A percentile compares a stretch with the other conserved stretches of the same genome.
These are phyloP conservation scores for Rotaria sp. DNA, from an alignment of 2,888 invertebrate genomes.

Conservation along the genomic window DNA sequence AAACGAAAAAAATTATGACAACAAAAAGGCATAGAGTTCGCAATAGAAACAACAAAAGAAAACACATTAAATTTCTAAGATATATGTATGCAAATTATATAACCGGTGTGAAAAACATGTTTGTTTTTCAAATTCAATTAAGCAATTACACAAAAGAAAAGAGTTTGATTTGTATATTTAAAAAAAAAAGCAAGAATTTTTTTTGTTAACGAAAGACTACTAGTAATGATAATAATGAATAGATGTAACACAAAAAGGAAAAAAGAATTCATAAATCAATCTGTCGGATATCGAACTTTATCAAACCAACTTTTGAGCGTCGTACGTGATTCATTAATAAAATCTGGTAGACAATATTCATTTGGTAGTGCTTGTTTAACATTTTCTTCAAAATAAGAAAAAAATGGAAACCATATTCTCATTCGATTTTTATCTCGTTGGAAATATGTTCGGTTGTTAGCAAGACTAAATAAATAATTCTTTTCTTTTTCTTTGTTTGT, in stretches of 20 bases:
- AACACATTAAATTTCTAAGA: background rate
- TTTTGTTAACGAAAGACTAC: background rate
- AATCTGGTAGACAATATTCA: slow-evolving; percentile 59
- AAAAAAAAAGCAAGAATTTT: background rate
- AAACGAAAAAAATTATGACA: background rate
- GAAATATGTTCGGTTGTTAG: slow-evolving; percentile 76
- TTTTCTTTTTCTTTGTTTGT: no score
- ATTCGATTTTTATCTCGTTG: slow-evolving; percentile 73
- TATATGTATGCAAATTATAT: background rate
- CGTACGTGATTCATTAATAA: background rate
- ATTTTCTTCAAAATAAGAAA: slow-evolving; percentile 80
- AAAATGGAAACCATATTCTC: slow-evolving; percentile 82
- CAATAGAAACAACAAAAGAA: background rate
- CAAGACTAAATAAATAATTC: slow-evolving; percentile 63
- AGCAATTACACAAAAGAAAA: background rate
- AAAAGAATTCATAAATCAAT: background rate
- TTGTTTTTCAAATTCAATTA: background rate
- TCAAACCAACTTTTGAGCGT: background rate
- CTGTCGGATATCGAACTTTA: background rate
- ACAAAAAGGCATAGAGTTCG: background rate
- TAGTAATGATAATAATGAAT: background rate
- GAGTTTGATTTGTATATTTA: background rate
- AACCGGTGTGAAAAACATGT: background rate
- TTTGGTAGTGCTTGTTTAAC: slow-evolving; percentile 71
- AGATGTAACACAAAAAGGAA: background rate